Conservation (phyloP, 2,888 invertebrate species). For the Mythimna vitellina region DNA sequence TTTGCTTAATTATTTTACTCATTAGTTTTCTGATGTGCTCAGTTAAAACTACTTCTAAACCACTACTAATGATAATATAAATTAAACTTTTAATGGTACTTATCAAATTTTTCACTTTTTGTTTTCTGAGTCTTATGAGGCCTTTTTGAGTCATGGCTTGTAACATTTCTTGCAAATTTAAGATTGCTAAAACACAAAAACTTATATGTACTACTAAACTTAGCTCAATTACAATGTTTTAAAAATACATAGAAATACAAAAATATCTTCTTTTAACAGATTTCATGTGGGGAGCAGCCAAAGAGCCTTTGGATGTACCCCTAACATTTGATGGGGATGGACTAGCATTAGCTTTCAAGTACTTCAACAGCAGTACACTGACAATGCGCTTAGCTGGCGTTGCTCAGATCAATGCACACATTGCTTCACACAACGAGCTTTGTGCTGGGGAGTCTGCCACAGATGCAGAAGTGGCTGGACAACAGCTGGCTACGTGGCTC, state of each 20-base stretch:
- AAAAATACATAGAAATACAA: background rate
- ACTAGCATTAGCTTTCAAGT: constrained; percentile 97
- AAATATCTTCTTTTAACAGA: constrained; percentile 85
- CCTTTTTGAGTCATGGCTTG: background rate
- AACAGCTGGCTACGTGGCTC: constrained; percentile 96
- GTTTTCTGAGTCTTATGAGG: background rate
- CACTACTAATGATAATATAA: background rate
- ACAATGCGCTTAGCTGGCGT: constrained; percentile 98
- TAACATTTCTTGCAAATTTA: background rate
- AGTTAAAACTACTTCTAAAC: background rate
- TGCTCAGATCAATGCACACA: constrained; percentile 98
- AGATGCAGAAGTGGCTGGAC: constrained; percentile 96
- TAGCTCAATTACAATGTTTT: background rate
- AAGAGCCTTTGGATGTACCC: constrained; percentile 96
- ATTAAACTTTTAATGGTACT: background rate
- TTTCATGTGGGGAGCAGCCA: constrained; percentile 98
- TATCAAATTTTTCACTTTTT: background rate
- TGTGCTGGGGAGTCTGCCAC: constrained; percentile 96
- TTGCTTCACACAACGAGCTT: constrained; percentile 97
- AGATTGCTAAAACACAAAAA: background rate
- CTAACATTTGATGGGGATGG: constrained; percentile 97
- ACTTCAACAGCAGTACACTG: constrained; percentile 98
- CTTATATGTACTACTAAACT: background rate
- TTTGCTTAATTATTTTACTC: too few relatives aligned
- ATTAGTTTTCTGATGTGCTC: background rate